Base-by-base conservation (phyloP, 2,888 invertebrate genomes). In the Drosophila lacicola region DNA sequence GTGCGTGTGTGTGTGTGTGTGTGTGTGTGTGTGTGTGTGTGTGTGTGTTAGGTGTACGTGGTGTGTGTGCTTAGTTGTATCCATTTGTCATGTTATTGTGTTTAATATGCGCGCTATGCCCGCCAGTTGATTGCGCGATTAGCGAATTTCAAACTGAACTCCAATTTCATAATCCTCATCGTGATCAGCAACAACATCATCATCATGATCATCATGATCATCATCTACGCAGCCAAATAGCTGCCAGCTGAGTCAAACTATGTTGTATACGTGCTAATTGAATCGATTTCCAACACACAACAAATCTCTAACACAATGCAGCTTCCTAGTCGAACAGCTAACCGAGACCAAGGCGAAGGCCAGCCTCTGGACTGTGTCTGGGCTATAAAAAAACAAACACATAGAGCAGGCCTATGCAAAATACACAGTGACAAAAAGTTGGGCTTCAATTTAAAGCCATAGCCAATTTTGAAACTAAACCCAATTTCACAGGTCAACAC, bases 111-210 rank as follows among this genome's bases (percentile, higher is more conserved):
- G 70, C 66, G 50, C 63, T 74, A 74, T 70, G 70, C 55, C 65
- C 49, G 56, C 44, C 45, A 45, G 55, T 41, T 63, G 82, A 88
- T 85, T 85, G 74, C 80, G 86, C 83, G 88, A 83, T 83, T 83
- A 83, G 77, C 82, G 62, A 74, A 78, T 83, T 74, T 74, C 65
- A 53, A 65, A 51, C 61, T 53, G 33, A 51, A 54, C 70, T 73
- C 69, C 74, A 82, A 80, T 88, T 83, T 88, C 88, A 80, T 80
- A 78, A 88, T 79, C 67, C 64, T 45, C 54, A 55, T 70, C 61
- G 64, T 65, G 51, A 58, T 41, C 46, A 50, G 25, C 51, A 77
- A 53, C 53, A 55, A 56, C 51, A 70, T 56, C 46, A 42, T 17
- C 56, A 36, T 36, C 41, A 60, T 14, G 29, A 77, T 25, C 41